Evolutionary conservation across 2,113 vertebrate genomes (phyloP), one percentile per base, ranked within the genome.

Genomic region (Urocitellus parryii): DNA sequence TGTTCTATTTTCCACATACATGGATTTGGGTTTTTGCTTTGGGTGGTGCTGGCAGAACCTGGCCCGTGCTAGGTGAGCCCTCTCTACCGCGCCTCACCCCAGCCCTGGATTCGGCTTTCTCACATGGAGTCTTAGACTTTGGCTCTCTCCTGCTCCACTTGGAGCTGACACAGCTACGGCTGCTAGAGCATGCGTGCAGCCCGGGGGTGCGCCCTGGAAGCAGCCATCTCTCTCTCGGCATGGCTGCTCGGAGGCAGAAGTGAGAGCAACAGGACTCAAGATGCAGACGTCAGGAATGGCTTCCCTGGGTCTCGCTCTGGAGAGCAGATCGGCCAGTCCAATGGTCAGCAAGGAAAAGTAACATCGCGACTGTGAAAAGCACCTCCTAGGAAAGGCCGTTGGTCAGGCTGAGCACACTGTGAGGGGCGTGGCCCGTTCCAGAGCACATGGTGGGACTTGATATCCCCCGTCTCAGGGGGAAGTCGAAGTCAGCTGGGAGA

Each of bases 281-380:
- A 5, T 29, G 20, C 6, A 3, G 16, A 53, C 24, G 3, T 27
- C 17, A 32, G 56, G 48, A 9, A 0, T 4, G 25, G 20, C 42
- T 39, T 51, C 58, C 20, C 11, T 17, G 22, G 20, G 24, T 16
- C 14, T 2, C 83, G 0, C 32, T 27, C 77, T 0, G 16, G 11
- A 3, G 39, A 48, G 42, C 61, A 18, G n/a, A 7, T 27, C 1
- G 4, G 37, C 45, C 56, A 3, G 20, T 14, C 29, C 73, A 37
- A 1, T 5, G 0, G 25, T 16, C 32, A 20, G 8, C 0, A 16
- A 16, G 58, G 68, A 29, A 20, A 32, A n/a, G 78, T 3, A 24
- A n/a, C 22, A 56, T 0, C 5, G 25, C 8, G 37, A 2, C 37
- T 10, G 8, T 4, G 37, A 5, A 5, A 8, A 22, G 25, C 1